Percentiles rank a stretch among this genome's conserved stretches.
Evolutionary conservation across 2,797 vertebrate species (phyloP).

Genomic region (Melanotaenia boesemani): DNA sequence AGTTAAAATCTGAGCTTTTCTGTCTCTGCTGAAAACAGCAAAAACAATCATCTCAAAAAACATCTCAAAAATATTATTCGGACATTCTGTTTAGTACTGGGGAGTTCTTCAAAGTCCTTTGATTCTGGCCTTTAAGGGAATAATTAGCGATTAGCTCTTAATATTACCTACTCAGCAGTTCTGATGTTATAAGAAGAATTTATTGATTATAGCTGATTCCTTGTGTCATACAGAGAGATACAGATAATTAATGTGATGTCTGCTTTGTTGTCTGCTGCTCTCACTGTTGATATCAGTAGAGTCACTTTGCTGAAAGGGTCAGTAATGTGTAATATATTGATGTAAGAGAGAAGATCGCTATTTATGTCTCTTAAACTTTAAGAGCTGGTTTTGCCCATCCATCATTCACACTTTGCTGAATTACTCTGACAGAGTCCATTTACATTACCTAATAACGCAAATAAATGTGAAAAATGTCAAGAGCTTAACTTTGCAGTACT

Average conservation of each 20-base stretch:
- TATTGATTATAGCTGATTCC: constrained; percentile 16
- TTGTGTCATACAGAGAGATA: constrained; percentile 1
- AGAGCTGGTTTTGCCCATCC: constrained; percentile 2
- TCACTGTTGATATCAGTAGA: constrained; percentile 13
- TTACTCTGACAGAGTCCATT: constrained; percentile 35
- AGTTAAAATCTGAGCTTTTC: constrained; percentile 4
- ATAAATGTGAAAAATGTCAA: constrained; percentile 32
- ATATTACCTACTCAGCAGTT: constrained; percentile 5
- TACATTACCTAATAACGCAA: constrained; percentile 29
- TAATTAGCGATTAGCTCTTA: constrained; percentile 20
- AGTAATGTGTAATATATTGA: constrained; percentile 45
- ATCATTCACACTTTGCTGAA: constrained; percentile 2
- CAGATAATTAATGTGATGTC: not conserved
- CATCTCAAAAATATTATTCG: not conserved
- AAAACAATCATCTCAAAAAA: not conserved
- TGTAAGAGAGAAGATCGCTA: constrained; percentile 20
- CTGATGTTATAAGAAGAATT: constrained; percentile 11
- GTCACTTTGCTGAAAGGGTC: constrained; percentile 26
- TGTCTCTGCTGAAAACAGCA: not conserved
- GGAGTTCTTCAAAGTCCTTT: not conserved
- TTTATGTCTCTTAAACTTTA: constrained; percentile 33
- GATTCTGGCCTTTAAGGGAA: constrained; percentile 26
- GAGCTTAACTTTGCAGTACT: constrained; percentile 30
- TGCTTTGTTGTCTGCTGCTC: not conserved
- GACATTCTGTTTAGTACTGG: constrained; percentile 6